These are phyloP conservation scores for Drosophila auraria DNA, from an alignment of 1,140 invertebrate species.

Conservation along the genomic window DNA sequence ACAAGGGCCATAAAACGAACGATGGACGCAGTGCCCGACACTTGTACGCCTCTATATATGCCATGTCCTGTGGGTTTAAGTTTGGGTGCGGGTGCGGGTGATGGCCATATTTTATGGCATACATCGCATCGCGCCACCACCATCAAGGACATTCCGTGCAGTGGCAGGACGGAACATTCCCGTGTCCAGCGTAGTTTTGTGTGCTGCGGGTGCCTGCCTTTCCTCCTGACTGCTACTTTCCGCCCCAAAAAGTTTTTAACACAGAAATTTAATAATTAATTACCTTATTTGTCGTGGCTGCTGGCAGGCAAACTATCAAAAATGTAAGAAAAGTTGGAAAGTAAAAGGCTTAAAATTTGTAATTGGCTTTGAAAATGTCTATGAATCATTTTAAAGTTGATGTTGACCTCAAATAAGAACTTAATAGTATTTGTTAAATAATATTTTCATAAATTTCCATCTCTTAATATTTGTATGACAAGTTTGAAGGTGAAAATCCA, in stretches of 20 bases:
- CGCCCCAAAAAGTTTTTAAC: constrained; percentile 63
- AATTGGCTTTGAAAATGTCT: background rate
- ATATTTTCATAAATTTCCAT: no score
- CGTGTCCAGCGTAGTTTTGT: constrained; percentile 33
- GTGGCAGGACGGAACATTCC: constrained; percentile 29
- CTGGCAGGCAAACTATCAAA: background rate
- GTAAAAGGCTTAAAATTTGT: background rate
- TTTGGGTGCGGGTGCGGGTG: constrained; percentile 26
- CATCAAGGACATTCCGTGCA: constrained; percentile 62
- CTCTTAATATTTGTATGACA: no score
- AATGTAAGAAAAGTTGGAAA: constrained; percentile 5
- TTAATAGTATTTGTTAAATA: no score
- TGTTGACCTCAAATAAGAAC: background rate
- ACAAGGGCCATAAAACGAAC: constrained; percentile 68
- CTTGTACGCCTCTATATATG: constrained; percentile 26
- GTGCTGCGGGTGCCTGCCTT: constrained; percentile 15
- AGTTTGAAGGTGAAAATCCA: no score
- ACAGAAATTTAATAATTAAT: constrained; percentile 73
- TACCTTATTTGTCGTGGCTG: constrained; percentile 38
- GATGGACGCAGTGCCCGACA: constrained; percentile 50
- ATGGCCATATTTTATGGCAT: constrained; percentile 68
- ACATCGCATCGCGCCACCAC: constrained; percentile 31
- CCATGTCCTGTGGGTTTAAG: constrained; percentile 18
- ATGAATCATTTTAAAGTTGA: background rate
- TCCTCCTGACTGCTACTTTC: constrained; percentile 38